Base-by-base conservation (phyloP, 2,888 invertebrate species). In the Heterodera filipjevi region DNA sequence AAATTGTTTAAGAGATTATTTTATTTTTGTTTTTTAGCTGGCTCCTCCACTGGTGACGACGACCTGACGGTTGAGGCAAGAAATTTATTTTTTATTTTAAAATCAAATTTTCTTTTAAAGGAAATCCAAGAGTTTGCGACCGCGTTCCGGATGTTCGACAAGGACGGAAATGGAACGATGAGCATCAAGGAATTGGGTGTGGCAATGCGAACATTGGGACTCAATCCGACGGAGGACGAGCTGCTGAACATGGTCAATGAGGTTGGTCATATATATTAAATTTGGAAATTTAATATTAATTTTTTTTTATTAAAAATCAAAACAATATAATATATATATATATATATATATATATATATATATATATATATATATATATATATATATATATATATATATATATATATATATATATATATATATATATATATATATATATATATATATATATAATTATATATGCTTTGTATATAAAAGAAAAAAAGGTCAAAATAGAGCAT, bases 121-220 rank as follows among this genome's bases (percentile, higher is more conserved):
- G 89, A 89, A 77, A 82, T 89, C 19, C 88, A 89, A 78, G 89
- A 89, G 80, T 89, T 89, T 78, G 88, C 88, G 27, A 87, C 89
- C 77, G 89, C 89, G 0, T 89, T 89, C 81, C 89, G 88, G 86
- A 83, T 89, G 81, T 89, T 89, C 82, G 89, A 89, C 81, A 87
- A 87, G 78, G 89, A 89, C 81, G 87, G 87, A 12, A 89, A 89
- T 72, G 89, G 89, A 2, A 89, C 89, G 66, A 89, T 89, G 86
- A 89, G 86, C 81, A 89, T 89, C 76, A 89, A 89, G 81, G 89
- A 89, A 80, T 78, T 89, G 78, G 89, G 89, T 33, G 86, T 88
- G 5, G 89, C 89, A 35, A 89, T 89, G 89, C 80, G 89, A 73
- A 89, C 89, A 14, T 80, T 89, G 32, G 89, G 89, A 27, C 80